These are phyloP conservation scores for Smithornis capensis DNA, from an alignment of 2,113 vertebrate species.

Conservation along the genomic window DNA sequence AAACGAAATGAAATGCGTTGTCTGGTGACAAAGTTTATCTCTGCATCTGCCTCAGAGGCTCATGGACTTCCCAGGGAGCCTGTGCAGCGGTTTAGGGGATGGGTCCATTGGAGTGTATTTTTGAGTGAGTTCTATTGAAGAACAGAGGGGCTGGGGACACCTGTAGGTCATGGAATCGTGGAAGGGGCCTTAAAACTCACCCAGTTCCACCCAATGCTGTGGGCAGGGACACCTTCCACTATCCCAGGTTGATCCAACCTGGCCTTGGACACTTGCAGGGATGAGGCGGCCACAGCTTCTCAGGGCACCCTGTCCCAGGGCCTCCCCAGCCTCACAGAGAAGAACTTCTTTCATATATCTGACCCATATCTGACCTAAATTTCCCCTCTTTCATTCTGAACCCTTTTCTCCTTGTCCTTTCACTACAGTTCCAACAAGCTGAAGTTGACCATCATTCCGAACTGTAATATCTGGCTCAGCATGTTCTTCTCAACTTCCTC, in stretches of 20 bases:
- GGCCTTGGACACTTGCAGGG: not conserved
- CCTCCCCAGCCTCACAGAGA: rapidly evolving
- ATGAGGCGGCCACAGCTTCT: not conserved
- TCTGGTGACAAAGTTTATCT: not conserved
- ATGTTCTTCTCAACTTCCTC: not conserved
- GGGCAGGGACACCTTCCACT: not conserved
- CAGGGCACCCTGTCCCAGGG: not conserved
- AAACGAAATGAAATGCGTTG: constrained; percentile 28
- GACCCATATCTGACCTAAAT: not conserved
- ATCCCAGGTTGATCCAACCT: rapidly evolving
- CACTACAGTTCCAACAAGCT: not conserved
- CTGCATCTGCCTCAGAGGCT: not conserved
- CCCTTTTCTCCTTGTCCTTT: not conserved
- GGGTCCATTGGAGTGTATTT: not conserved
- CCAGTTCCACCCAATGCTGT: not conserved
- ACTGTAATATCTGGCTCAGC: not conserved
- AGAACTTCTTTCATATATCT: not conserved
- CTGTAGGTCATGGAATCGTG: not conserved
- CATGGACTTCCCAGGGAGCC: not conserved
- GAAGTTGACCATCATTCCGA: not conserved
- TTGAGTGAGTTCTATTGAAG: not conserved
- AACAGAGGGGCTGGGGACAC: not conserved
- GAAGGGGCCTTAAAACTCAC: not conserved
- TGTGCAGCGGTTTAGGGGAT: not conserved
- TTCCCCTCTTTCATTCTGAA: not conserved